Base-by-base conservation (phyloP, 1,140 invertebrate genomes). In the Brachystomella parvula region DNA sequence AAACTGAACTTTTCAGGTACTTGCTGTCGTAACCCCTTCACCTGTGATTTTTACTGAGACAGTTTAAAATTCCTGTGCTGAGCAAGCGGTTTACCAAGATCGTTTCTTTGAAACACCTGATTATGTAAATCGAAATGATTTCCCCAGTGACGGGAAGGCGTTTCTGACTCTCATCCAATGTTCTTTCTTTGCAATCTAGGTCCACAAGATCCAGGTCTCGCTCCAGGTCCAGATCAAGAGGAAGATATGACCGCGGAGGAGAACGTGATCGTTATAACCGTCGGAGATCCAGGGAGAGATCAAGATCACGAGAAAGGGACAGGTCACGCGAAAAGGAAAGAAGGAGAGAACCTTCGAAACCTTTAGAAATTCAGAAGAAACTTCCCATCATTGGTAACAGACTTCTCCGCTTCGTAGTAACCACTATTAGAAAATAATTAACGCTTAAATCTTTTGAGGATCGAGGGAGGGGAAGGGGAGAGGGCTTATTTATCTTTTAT, bases 311-410 rank as follows among this genome's bases (percentile, higher is more conserved):
- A 32, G 49, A 58, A 21, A 17, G 60, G 12, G 31, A 39, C 17
- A 30, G 56, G 30, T 24, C n/a, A 21, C 61, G 62, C 57, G 61
- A 17, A 58, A 66, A 49, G 29, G 61, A 65, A 15, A 57, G 24
- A 65, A 61, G 15, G 35, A 63, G 60, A 63, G 59, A 39, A 47
- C n/a, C 12, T 15, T 24, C 49, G 39, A 44, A 44, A 53, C 21
- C 49, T 24, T n/a, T n/a, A n/a, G 49, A 53, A 24, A 24, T 26
- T 53, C 6, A 17, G 21, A 64, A 65, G 49, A 65, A 59, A 29
- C 47, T 73, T 15, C 71, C 71, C 0, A 68, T 73, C 30, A 73
- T 73, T 66, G 71, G 71, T 57, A 73, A 73, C 61, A 68, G 67
- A 66, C 70, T 67, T 31, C 29, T 72, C 21, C 69, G 60, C 61